phyloP scores from a whole-genome alignment of 1,140 invertebrate genomes.

The Trialeurodes vaporariorum region DNA sequence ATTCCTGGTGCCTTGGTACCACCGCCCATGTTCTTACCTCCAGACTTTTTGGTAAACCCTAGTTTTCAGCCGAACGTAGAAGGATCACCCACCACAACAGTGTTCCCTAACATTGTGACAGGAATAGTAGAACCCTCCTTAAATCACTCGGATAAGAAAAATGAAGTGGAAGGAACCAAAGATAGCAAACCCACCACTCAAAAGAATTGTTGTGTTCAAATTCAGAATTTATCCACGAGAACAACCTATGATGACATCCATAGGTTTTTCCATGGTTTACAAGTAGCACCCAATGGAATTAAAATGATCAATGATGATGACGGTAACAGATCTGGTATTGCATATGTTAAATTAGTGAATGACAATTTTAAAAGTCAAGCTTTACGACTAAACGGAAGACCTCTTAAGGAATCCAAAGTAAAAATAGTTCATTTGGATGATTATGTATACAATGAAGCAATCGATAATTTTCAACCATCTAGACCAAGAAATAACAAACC shows the following conservation, averaged over 20 bases:
- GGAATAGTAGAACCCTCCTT: too few relatives aligned
- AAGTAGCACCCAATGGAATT: constrained; percentile 68
- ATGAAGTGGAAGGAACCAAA: too few relatives aligned
- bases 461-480: constrained; percentile 44
- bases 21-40: not conserved
- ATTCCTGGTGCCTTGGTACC: not conserved
- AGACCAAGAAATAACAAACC: not conserved
- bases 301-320: constrained; percentile 71
- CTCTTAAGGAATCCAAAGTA: constrained; percentile 47
- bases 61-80: not conserved
- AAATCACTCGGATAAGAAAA: too few relatives aligned
- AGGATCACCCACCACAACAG: not conserved
- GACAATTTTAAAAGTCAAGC: constrained; percentile 54
- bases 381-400: constrained; percentile 42
- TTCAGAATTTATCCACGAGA: constrained; percentile 51
- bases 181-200: not conserved
- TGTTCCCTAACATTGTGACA: too few relatives aligned
- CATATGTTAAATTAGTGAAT: constrained; percentile 62
- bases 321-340: constrained; percentile 64
- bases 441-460: constrained; percentile 47
- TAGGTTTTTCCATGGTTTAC: constrained; percentile 62
- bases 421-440: constrained; percentile 48
- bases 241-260: constrained; percentile 64
- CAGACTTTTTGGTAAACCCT: constrained; percentile 1
- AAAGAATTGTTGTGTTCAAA: constrained; percentile 44